Percentiles rank a stretch among this genome's conserved stretches.
Conservation (phyloP, 2,113 vertebrate genomes). For the Rattus rattus region DNA sequence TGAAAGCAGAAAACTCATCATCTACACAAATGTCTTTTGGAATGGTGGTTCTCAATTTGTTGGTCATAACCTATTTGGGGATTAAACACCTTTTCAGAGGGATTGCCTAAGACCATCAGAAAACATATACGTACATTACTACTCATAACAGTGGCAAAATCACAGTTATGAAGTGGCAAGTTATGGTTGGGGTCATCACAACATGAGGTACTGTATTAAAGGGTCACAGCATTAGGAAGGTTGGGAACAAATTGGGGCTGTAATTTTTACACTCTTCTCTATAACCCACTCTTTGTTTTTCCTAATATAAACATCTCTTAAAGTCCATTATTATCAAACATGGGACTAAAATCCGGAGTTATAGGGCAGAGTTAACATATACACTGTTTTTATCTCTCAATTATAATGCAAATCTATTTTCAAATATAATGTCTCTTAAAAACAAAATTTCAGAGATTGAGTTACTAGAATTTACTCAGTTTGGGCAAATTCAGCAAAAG, state of each 20-base stretch:
- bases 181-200: not conserved
- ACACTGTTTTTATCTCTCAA: not conserved
- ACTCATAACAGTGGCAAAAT: not conserved
- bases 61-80: not conserved
- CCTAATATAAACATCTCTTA: slow-evolving; percentile 47
- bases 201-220: not conserved
- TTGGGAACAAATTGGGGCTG: not conserved
- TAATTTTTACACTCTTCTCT: not conserved
- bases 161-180: too few relatives aligned
- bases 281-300: slow-evolving; percentile 21
- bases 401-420: slow-evolving; percentile 52
- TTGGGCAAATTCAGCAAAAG: not conserved
- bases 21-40: slow-evolving; percentile 30
- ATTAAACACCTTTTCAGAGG: not conserved
- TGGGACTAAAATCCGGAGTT: slow-evolving; percentile 50
- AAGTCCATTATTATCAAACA: slow-evolving; percentile 24
- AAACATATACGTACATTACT: not conserved
- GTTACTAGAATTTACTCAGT: not conserved
- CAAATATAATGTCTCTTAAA: slow-evolving; percentile 52
- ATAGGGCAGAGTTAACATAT: slow-evolving; percentile 41
- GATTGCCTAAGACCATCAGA: not conserved
- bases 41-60: not conserved
- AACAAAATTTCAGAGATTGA: slow-evolving; percentile 48
- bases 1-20: slow-evolving; percentile 45
- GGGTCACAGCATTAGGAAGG: not conserved